Evolutionary conservation across 2,797 vertebrate genomes (phyloP).

Genomic region (Tarsius wallacei): DNA sequence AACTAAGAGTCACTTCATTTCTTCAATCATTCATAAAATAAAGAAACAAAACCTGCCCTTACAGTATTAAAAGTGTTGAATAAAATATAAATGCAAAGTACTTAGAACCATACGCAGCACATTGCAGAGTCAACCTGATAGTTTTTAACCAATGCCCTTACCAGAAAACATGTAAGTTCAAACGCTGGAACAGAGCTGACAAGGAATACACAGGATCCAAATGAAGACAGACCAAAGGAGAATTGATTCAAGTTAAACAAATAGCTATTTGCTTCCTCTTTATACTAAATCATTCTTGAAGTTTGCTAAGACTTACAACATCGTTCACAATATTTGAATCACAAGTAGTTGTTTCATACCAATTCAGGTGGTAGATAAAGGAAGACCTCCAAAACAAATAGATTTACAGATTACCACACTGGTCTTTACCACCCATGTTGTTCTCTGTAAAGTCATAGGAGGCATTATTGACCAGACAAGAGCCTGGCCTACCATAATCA

Average conservation of each 20-base stretch:
- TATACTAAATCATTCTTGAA: not conserved
- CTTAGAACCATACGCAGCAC: not conserved
- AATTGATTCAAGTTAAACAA: not conserved
- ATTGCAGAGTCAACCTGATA: rapidly evolving
- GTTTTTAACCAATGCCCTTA: not conserved
- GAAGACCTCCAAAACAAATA: not conserved
- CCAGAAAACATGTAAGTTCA: not conserved
- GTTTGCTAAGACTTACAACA: not conserved
- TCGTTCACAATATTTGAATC: not conserved
- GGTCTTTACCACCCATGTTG: not conserved
- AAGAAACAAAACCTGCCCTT: not conserved
- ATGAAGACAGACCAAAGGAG: not conserved
- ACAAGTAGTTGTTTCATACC: not conserved
- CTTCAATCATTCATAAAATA: not conserved
- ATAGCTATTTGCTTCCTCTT: not conserved
- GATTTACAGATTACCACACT: not conserved
- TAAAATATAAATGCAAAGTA: not conserved
- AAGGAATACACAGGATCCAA: not conserved
- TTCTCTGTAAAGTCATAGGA: not conserved
- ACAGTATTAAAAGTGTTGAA: not conserved
- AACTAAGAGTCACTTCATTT: not conserved
- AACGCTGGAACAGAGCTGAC: no score
- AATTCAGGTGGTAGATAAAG: not conserved
- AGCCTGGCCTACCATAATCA: not conserved
- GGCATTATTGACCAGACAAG: not conserved